These are phyloP conservation scores for Neoarius graeffei DNA, from an alignment of 2,113 vertebrate genomes.

Conservation along the genomic window DNA sequence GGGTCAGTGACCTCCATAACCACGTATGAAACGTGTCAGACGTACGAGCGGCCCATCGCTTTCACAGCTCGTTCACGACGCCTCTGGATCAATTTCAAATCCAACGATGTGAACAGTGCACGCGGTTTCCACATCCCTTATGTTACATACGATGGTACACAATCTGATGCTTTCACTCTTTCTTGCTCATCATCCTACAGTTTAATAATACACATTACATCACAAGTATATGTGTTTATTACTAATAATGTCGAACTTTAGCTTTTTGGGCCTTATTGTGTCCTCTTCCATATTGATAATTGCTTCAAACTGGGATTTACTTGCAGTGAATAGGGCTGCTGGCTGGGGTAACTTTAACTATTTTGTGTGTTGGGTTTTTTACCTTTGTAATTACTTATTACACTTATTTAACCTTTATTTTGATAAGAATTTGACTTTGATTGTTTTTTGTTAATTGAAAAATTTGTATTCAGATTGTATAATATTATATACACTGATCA, in stretches of 20 bases:
- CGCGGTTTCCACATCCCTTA: constrained; percentile 97
- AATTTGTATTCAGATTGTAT: too few relatives aligned
- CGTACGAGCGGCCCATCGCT: constrained; percentile 93
- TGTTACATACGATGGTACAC: constrained; percentile 90
- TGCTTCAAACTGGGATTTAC: not conserved
- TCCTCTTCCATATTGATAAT: not conserved
- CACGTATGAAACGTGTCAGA: constrained; percentile 98
- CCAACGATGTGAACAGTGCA: constrained; percentile 93
- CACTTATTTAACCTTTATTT: not conserved
- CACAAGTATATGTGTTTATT: not conserved
- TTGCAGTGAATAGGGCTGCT: not conserved
- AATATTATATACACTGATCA: too few relatives aligned
- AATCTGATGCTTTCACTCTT: not conserved
- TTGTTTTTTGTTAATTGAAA: not conserved
- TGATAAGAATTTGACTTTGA: not conserved
- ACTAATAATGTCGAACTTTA: not conserved
- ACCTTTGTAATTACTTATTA: not conserved
- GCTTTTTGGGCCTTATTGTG: not conserved
- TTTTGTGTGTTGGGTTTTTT: not conserved
- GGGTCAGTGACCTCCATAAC: constrained; percentile 96
- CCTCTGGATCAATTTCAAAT: constrained; percentile 98
- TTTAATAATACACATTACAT: not conserved
- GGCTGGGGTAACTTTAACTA: not conserved
- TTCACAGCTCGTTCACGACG: constrained; percentile 95
- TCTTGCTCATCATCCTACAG: not conserved